Evolutionary conservation across 1,140 invertebrate species (phyloP).

Genomic region (Hesperophylax magnus): DNA sequence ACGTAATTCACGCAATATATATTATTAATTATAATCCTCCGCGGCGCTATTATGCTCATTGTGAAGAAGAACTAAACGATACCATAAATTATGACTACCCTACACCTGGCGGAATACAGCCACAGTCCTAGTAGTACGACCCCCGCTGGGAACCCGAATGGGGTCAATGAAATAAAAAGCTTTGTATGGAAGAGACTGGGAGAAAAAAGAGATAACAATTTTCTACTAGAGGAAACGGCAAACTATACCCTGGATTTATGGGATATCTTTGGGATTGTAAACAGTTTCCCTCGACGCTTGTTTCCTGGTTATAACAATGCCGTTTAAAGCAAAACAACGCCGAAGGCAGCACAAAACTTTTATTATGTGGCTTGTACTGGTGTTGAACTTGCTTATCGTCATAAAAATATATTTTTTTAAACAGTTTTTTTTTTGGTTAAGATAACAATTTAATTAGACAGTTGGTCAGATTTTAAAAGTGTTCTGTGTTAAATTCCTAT

Average conservation of each 20-base stretch:
- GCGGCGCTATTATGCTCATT: too few relatives aligned
- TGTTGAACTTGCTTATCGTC: not conserved
- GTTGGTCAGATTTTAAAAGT: too few relatives aligned
- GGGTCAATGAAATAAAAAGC: slow-evolving; percentile 31
- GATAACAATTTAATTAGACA: too few relatives aligned
- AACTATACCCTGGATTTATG: slow-evolving; percentile 18
- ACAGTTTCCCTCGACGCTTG: slow-evolving; percentile 20
- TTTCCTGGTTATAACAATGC: slow-evolving; percentile 5
- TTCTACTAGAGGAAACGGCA: not conserved
- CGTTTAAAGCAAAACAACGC: slow-evolving; percentile 5
- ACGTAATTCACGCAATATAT: too few relatives aligned
- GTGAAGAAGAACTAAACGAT: too few relatives aligned
- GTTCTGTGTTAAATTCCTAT: too few relatives aligned
- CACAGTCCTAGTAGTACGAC: too few relatives aligned
- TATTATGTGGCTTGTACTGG: not conserved
- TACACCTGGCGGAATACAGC: not conserved
- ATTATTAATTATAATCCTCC: too few relatives aligned
- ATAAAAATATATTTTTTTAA: too few relatives aligned
- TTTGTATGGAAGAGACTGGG: not conserved
- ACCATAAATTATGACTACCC: not conserved
- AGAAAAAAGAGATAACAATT: slow-evolving; percentile 27
- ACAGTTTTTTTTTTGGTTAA: too few relatives aligned
- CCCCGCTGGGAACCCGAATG: not conserved
- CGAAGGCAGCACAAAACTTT: not conserved
- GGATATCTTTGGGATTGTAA: slow-evolving; percentile 17